Evolutionary conservation across 2,888 invertebrate species (phyloP), one percentile per base, ranked within the genome.

Genomic region (Falcaria lacertinaria): DNA sequence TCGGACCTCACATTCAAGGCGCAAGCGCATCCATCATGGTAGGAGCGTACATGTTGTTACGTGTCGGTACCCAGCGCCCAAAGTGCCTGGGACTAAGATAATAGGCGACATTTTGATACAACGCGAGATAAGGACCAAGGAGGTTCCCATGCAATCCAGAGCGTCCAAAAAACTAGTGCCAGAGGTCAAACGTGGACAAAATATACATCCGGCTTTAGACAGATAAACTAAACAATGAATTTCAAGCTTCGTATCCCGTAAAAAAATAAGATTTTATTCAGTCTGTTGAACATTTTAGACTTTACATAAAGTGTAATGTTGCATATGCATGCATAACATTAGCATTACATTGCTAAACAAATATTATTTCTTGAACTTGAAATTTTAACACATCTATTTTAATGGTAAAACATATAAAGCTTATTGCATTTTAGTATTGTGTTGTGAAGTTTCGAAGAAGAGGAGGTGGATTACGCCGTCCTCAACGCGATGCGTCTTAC

Each of bases 41-140:
- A 80, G 63, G 65, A 63, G 59, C 71, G 74, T 72, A 71, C 74
- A 73, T 62, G 77, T 79, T 73, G 77, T 72, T 73, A 75, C 74
- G 70, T 69, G 74, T 76, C 77, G 74, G 74, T 74, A 64, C 70
- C 65, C 72, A 81, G 83, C 77, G 70, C 77, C 80, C 74, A 83
- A 85, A 85, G 80, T 81, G 81, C 73, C 77, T 78, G 73, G 74
- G 78, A 72, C 72, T 63, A 69, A 88, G 89, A 89, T 89, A 88
- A 87, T 87, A 73, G 86, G 79, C 81, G 84, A 88, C 88, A 88
- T 74, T 76, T 70, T 72, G 88, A 89, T 89, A 89, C 89, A 86
- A 82, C 76, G 65, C 63, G 54, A 81, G 88, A 89, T 89, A 88
- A 87, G 72, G 63, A 59, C 48, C 53, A 63, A 69, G 74, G 72